These are phyloP conservation scores for Dorcus hopei DNA, from an alignment of 2,888 invertebrate species.

Conservation along the genomic window DNA sequence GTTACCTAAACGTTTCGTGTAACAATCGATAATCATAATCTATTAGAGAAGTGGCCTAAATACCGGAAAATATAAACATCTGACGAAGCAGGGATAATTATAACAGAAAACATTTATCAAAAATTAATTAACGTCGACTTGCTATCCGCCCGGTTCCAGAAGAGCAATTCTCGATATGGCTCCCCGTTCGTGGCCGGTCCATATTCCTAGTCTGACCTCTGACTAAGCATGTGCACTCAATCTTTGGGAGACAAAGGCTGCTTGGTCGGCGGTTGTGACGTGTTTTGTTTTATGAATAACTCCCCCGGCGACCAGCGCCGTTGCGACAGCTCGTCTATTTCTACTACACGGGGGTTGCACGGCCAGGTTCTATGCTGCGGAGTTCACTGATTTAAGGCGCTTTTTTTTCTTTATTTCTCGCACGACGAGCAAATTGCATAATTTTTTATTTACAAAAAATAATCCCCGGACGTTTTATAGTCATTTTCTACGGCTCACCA, in stretches of 20 bases:
- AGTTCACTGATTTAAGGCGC: constrained; percentile 15
- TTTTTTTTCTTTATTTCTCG: too few relatives aligned
- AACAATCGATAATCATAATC: too few relatives aligned
- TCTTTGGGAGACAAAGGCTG: constrained; percentile 29
- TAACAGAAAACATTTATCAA: constrained; percentile 10
- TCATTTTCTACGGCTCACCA: too few relatives aligned
- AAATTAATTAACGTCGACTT: constrained; percentile 13
- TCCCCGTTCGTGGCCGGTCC: too few relatives aligned
- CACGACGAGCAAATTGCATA: too few relatives aligned
- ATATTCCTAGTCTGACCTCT: constrained; percentile 21
- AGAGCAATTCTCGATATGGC: too few relatives aligned
- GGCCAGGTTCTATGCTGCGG: constrained; percentile 25
- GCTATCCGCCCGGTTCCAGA: neutral
- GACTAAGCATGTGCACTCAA: constrained; percentile 32
- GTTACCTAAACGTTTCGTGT: too few relatives aligned
- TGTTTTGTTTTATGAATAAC: constrained; percentile 37
- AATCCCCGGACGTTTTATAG: too few relatives aligned
- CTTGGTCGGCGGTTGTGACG: constrained; percentile 30
- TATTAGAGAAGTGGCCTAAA: too few relatives aligned
- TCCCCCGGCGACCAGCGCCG: constrained; percentile 32
- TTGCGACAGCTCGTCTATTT: constrained; percentile 36
- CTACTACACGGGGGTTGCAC: constrained; percentile 18
- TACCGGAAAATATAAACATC: constrained; percentile 1
- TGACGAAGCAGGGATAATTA: constrained; percentile 7
- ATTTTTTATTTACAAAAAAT: too few relatives aligned